phyloP scores from a whole-genome alignment of 2,888 invertebrate genomes.

The Hedychridium roseum region DNA sequence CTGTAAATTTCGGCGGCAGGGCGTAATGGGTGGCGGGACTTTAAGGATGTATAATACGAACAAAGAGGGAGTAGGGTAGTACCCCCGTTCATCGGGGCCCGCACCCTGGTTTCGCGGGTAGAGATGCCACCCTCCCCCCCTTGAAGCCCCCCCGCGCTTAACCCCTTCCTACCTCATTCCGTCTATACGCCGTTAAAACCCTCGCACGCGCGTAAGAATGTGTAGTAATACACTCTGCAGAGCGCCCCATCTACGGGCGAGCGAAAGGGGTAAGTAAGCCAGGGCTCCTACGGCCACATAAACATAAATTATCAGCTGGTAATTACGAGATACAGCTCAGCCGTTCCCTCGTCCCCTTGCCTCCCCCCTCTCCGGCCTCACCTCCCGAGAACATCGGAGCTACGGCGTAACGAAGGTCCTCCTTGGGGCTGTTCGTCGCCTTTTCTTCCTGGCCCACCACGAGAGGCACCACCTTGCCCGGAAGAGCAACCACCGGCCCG shows the following conservation, averaged over 20 bases:
- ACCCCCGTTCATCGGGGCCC: constrained; percentile 25
- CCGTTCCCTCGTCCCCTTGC: constrained; percentile 21
- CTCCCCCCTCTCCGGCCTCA: constrained; percentile 12
- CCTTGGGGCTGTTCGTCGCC: too few relatives aligned
- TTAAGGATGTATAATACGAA: constrained; percentile 55
- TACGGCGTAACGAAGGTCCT: too few relatives aligned
- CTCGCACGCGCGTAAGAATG: constrained; percentile 55
- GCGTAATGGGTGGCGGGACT: constrained; percentile 57
- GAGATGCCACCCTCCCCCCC: constrained; percentile 3
- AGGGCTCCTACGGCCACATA: constrained; percentile 56
- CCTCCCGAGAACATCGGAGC: constrained; percentile 16
- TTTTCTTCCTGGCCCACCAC: constrained; percentile 32
- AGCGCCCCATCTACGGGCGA: constrained; percentile 31
- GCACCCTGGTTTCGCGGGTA: constrained; percentile 15
- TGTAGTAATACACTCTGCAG: constrained; percentile 58
- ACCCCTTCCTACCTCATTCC: constrained; percentile 24
- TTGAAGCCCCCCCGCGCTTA: constrained; percentile 25
- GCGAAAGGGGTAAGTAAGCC: constrained; percentile 60
- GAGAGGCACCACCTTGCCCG: constrained; percentile 17
- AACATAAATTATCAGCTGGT: constrained; percentile 65
- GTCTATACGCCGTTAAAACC: constrained; percentile 21
- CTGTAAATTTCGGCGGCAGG: constrained; percentile 54
- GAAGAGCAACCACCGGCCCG: constrained; percentile 9
- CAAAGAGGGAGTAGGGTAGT: constrained; percentile 31
- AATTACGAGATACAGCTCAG: constrained; percentile 62